Percentiles rank a stretch among this genome's conserved stretches.
Conservation (phyloP, 2,113 vertebrate species). For the Felis chaus region DNA sequence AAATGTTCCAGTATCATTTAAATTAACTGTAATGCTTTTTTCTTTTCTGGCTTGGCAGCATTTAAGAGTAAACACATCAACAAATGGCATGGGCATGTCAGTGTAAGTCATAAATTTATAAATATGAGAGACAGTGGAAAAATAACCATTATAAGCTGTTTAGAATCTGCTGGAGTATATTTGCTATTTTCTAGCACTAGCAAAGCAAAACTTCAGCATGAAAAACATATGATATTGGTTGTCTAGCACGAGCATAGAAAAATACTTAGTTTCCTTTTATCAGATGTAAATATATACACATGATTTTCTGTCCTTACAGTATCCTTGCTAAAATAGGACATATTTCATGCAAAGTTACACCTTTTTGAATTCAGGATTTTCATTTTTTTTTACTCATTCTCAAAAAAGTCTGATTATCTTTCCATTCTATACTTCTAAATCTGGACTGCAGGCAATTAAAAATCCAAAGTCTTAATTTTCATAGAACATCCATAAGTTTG, state of each 20-base stretch:
- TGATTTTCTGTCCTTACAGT: neutral
- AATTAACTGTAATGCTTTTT: neutral
- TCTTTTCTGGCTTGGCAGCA: neutral
- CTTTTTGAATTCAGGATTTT: neutral
- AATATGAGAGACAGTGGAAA: neutral
- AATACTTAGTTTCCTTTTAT: neutral
- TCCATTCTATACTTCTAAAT: neutral
- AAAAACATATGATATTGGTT: neutral
- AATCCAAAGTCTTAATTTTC: neutral
- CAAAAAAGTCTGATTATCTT: neutral
- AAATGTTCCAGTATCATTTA: neutral
- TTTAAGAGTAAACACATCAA: constrained; percentile 43
- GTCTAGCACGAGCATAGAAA: neutral
- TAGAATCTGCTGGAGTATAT: neutral
- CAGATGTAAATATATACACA: neutral
- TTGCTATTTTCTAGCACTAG: neutral
- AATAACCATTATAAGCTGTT: neutral
- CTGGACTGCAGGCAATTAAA: neutral
- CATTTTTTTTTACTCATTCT: neutral
- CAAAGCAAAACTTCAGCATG: neutral
- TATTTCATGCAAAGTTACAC: neutral
- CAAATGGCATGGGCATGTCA: neutral
- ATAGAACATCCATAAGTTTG: neutral
- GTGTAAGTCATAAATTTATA: neutral
- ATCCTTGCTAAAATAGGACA: neutral